phyloP scores from a whole-genome alignment of 2,888 invertebrate species.

The Papilio gigon region DNA sequence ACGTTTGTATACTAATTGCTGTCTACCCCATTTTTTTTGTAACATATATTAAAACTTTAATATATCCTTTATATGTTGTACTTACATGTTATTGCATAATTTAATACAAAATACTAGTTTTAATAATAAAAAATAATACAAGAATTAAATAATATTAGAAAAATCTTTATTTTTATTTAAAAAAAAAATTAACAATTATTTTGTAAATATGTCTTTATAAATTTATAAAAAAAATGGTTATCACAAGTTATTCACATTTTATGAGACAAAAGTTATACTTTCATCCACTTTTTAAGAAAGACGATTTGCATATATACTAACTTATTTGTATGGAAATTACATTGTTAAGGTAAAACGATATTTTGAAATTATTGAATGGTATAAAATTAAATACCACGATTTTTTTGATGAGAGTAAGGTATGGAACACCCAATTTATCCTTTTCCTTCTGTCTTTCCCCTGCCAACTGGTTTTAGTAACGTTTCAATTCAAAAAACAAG shows the following conservation, averaged over 20 bases:
- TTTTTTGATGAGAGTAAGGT: too few species aligned
- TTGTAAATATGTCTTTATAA: slow-evolving; percentile 29
- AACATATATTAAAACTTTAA: too few species aligned
- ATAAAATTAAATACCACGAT: too few species aligned
- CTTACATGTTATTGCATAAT: neutral
- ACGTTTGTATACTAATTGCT: too few species aligned
- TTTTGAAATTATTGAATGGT: too few species aligned
- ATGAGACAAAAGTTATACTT: slow-evolving; percentile 6
- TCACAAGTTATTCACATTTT: slow-evolving; percentile 20
- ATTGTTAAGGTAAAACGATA: neutral
- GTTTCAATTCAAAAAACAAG: too few species aligned
- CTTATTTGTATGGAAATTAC: slow-evolving; percentile 2
- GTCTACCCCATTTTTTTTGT: too few species aligned
- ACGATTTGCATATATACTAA: neutral
- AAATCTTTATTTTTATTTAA: slow-evolving; percentile 27
- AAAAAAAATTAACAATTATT: slow-evolving; percentile 24
- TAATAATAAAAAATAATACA: slow-evolving; percentile 4
- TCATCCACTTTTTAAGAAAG: neutral
- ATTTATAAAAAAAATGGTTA: slow-evolving; percentile 22
- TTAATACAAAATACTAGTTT: neutral
- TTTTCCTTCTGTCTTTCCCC: too few species aligned
- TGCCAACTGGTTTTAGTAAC: too few species aligned
- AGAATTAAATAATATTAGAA: slow-evolving; percentile 18
- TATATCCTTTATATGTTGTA: neutral
- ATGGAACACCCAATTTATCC: too few species aligned